Percentiles rank a stretch among this genome's conserved stretches.
phyloP scores from a whole-genome alignment of 2,888 invertebrate genomes.

The Eremobia ochroleuca region DNA sequence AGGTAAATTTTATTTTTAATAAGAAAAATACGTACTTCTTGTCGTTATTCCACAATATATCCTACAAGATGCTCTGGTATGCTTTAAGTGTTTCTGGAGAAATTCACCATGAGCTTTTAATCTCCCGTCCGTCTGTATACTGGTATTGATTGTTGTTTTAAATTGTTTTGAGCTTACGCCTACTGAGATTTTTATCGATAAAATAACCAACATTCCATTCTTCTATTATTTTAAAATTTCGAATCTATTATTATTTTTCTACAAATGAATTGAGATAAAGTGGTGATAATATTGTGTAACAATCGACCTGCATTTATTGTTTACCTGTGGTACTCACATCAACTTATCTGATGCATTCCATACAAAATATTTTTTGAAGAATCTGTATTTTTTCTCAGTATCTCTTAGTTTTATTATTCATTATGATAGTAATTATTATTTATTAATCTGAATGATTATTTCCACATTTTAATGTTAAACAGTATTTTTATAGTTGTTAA shows the following conservation, averaged over 20 bases:
- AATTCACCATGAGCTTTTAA: slow-evolving; percentile 18
- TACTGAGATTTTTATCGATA: slow-evolving; percentile 50
- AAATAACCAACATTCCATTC: slow-evolving; percentile 61
- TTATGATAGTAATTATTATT: slow-evolving; percentile 66
- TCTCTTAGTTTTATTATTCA: slow-evolving; percentile 70
- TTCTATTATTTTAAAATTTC: slow-evolving; percentile 45
- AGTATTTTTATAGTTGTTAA: slow-evolving; percentile 89
- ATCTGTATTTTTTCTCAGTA: slow-evolving; percentile 81
- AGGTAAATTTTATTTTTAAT: slow-evolving; percentile 46
- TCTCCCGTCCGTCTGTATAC: slow-evolving; percentile 41
- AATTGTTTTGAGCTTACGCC: slow-evolving; percentile 29
- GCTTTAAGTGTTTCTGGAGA: slow-evolving; percentile 15
- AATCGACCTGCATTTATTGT: slow-evolving; percentile 75
- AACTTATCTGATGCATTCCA: slow-evolving; percentile 82
- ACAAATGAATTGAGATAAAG: slow-evolving; percentile 32
- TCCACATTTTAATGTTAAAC: slow-evolving; percentile 81
- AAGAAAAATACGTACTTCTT: slow-evolving; percentile 21
- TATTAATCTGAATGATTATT: slow-evolving; percentile 73
- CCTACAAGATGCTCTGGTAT: slow-evolving; percentile 34
- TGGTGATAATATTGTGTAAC: slow-evolving; percentile 64
- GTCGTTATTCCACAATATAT: slow-evolving; percentile 61
- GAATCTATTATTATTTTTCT: slow-evolving; percentile 34
- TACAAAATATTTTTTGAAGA: slow-evolving; percentile 72
- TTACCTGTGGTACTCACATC: slow-evolving; percentile 69
- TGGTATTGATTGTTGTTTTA: slow-evolving; percentile 32